Conservation (phyloP, 2,113 vertebrate species). For the Leucosticte australis region DNA sequence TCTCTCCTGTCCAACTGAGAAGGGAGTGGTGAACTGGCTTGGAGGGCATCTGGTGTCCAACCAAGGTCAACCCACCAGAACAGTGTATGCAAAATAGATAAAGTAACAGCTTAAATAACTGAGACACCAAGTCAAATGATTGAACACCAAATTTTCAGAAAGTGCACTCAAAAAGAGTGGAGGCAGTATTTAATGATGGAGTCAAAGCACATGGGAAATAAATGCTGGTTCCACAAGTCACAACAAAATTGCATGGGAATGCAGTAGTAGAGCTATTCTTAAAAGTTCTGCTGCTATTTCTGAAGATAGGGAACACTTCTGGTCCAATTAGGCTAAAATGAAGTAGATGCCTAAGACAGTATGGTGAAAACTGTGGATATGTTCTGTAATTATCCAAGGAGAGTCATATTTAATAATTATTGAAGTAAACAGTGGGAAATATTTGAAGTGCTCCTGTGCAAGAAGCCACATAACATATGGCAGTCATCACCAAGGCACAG, state of each 20-base stretch:
- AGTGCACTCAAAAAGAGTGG: neutral
- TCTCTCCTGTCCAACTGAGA: neutral
- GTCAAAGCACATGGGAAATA: neutral
- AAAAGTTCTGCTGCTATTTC: neutral
- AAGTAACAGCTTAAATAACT: neutral
- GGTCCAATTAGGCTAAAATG: neutral
- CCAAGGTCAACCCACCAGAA: neutral
- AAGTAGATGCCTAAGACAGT: neutral
- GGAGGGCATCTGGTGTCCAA: neutral
- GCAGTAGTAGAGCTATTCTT: neutral
- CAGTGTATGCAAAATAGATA: accelerated
- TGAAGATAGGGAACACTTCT: neutral
- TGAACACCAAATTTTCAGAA: neutral
- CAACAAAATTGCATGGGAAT: neutral
- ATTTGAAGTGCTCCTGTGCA: conserved; percentile 11
- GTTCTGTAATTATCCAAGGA: neutral
- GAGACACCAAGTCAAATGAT: neutral
- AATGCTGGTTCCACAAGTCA: neutral
- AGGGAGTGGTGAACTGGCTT: neutral
- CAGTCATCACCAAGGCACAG: neutral
- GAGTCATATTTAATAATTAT: conserved; percentile 27
- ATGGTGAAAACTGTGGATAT: neutral
- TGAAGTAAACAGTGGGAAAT: conserved; percentile 23
- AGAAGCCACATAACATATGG: conserved; percentile 31
- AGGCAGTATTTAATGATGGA: neutral